These are phyloP conservation scores for Sycobia sp. DNA, from an alignment of 1,140 invertebrate species.

Conservation along the genomic window DNA sequence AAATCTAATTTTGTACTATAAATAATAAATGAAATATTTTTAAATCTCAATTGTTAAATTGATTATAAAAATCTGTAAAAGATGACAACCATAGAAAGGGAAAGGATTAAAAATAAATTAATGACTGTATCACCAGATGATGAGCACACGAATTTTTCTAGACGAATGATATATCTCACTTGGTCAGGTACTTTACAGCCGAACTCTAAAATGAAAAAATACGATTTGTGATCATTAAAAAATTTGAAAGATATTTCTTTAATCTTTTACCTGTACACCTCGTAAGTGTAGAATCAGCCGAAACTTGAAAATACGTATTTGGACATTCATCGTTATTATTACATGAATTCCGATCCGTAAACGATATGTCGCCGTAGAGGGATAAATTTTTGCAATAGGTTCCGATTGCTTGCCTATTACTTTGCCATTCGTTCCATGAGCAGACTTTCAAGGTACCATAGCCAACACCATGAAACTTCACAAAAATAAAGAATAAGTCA, in stretches of 20 bases:
- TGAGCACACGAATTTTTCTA: slow-evolving; percentile 34
- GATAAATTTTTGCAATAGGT: slow-evolving; percentile 15
- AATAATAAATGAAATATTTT: no score
- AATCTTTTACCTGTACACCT: slow-evolving; percentile 47
- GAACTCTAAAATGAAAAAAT: slow-evolving; percentile 15
- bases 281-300: slow-evolving; percentile 39
- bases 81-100: no score
- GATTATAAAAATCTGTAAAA: no score
- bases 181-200: slow-evolving; percentile 44
- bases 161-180: slow-evolving; percentile 45
- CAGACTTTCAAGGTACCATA: slow-evolving; percentile 49
- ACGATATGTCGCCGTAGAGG: not conserved
- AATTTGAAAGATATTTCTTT: slow-evolving; percentile 1
- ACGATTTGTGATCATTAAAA: not conserved
- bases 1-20: no score
- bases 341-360: slow-evolving; percentile 2
- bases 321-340: slow-evolving; percentile 36
- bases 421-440: slow-evolving; percentile 38
- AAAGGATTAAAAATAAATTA: no score
- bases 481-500: no score
- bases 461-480: slow-evolving; percentile 42
- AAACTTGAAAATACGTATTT: slow-evolving; percentile 40
- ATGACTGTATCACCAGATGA: not conserved
- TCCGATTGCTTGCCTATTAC: not conserved
- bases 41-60: no score